Base-by-base conservation (phyloP, 2,113 vertebrate species). In the Trogon melanurus region DNA sequence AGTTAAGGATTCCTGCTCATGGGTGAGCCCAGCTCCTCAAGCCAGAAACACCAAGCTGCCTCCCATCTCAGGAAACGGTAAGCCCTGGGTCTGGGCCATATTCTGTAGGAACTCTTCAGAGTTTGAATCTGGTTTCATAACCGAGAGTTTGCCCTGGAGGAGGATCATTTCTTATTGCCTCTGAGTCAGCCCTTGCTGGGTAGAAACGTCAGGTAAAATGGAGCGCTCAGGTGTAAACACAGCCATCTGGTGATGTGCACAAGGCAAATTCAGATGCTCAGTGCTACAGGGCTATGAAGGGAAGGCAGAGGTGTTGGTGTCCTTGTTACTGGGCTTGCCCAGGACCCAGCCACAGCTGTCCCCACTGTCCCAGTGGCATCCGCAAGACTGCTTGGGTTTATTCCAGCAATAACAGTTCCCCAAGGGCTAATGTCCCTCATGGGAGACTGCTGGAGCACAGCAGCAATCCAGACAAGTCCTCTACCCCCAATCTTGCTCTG, bases 1-100 rank as follows among this genome's bases (percentile, higher is more conserved):
- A 8, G 97, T 99, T 96, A 99, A 99, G 97, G 99, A 99, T 95
- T 98, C 99, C 94, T 99, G 99, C 96, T 99, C 98, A 44, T 99
- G 99, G 99, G 98, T 97, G 48, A 98, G 96, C 97, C 97, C 98
- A n/a, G 97, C 98, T 95, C 98, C 98, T 73, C 99, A 98, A 97
- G 94, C 97, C 93, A 98, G 98, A 97, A 99, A 97, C 97, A 99
- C 98, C 98, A 99, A 99, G 98, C 98, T 99, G 98, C 99, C 99
- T 97, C 99, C 99, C 93, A 99, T 99, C 90, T 98, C 98, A 83
- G 98, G 98, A 97, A 98, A 97, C 7, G 99, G 99, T 99, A 95
- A 98, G 98, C 93, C 20, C 17, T 75, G 30, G 17, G 44, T 27
- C 15, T 4, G 34, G 41, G 19, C 7, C 10, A 4, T 41, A 27